Evolutionary conservation across 1,140 invertebrate species (phyloP), one percentile per base, ranked within the genome.

Genomic region (Parapsyche elsis): DNA sequence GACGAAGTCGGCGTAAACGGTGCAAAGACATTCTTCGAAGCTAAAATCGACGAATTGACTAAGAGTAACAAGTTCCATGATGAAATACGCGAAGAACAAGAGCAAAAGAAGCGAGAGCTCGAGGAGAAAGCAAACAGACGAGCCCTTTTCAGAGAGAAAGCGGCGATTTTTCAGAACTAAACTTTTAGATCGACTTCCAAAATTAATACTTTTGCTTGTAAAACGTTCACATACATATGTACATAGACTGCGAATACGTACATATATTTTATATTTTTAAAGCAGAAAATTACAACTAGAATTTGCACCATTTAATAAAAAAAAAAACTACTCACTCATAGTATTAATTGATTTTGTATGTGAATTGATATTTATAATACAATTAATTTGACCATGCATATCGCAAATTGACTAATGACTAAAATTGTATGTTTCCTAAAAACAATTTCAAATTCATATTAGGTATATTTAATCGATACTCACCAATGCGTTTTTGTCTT

Each of bases 21-120:
- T 24, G 96, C 96, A 1, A 97, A 97, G 86, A 93, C 93, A 85
- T 97, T 97, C 88, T 97, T 97, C 84, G 95, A 97, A 90, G 95
- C 95, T 1, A 97, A 97, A 92, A 97, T 97, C 83, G 94, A 95
- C 86, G 93, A 97, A 85, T 88, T 95, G 45, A 87, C 92, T 9
- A 93, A 93, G 84, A 90, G 92, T 64, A 96, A 92, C 84, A 96
- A 96, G 87, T 97, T 97, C 86, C 95, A 96, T 84, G 92, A 94
- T 82, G 96, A 97, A 88, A 96, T 97, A 61, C 90, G 93, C 71
- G 91, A 93, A 85, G 96, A 97, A 86, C 94, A 97, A 85, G 95
- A 97, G 85, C 94, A 96, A 83, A 91, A 93, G 84, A 93, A 92
- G 80, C 90, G 93, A 16, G 91, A 94, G 84, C 94, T 95, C 80